Evolutionary conservation across 2,888 invertebrate species (phyloP).

Genomic region (Cataglyphis livida): DNA sequence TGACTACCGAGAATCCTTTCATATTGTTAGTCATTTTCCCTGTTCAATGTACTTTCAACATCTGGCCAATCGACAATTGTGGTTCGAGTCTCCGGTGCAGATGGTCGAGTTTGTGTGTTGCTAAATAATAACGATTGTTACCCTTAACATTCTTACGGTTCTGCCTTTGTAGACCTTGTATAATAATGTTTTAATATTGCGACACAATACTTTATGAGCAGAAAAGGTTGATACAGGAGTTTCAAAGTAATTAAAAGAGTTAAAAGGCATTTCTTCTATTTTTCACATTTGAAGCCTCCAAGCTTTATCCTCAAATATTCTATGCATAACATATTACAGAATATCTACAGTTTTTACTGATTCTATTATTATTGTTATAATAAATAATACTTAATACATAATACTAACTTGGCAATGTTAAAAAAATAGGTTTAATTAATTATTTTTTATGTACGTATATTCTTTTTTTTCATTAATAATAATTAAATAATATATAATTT

Average conservation of each 20-base stretch:
- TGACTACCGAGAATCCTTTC: constrained; percentile 50
- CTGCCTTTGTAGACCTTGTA: constrained; percentile 76
- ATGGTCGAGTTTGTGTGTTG: constrained; percentile 68
- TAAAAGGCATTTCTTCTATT: constrained; percentile 24
- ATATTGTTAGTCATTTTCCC: constrained; percentile 32
- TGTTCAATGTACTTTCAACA: constrained; percentile 60
- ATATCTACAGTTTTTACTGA: not conserved
- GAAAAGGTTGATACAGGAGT: constrained; percentile 65
- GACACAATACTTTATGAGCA: constrained; percentile 70
- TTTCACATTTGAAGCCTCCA: constrained; percentile 6
- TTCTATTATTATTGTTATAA: not conserved
- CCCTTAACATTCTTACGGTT: constrained; percentile 74
- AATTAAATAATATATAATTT: not conserved
- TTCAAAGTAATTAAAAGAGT: constrained; percentile 61
- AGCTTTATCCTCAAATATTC: not conserved
- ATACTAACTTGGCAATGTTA: not conserved
- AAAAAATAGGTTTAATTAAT: not conserved
- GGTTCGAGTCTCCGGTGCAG: constrained; percentile 70
- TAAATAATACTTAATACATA: not conserved
- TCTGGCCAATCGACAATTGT: constrained; percentile 72
- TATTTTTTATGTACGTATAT: not conserved
- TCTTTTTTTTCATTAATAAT: not conserved
- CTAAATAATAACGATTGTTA: constrained; percentile 76
- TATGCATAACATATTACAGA: not conserved
- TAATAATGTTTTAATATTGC: constrained; percentile 78